Evolutionary conservation across 2,888 invertebrate genomes (phyloP), one percentile per base, ranked within the genome.

Genomic region (Drosophila nigricruria): DNA sequence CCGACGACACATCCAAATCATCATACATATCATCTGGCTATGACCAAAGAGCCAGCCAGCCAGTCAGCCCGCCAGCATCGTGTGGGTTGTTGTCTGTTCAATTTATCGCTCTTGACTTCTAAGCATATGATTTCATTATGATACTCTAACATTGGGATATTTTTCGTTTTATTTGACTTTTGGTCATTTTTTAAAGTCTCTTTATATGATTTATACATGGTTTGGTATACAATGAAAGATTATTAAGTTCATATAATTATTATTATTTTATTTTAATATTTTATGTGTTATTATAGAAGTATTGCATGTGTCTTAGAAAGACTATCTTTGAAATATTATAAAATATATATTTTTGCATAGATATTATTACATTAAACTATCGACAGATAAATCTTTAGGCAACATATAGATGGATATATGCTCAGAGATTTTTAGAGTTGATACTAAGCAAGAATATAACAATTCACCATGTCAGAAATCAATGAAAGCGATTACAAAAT

Each of bases 81-180:
- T 81, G 89, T 84, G 76, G 89, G 84, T 67, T 84, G 83, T 76
- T 83, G 89, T 84, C 81, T 68, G 30, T 71, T 61, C 36, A 89
- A 89, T 89, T 89, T 84, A 89, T 84, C 81, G 86, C 83, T 88
- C 70, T 85, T 72, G 81, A 80, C 74, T 89, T 86, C 73, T 82
- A 77, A 77, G 88, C 80, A 69, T 80, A 82, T 73, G 68, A 60
- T 73, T 80, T 80, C 50, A 57, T 53, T 62, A 34, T 59, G 20
- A 54, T 68, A 66, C 65, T 12, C 68, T 53, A 18, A 18, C 5
- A 12, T 25, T 3, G 8, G 23, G 14, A 23, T 20, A 68, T 25
- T 25, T 40, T 32, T 1, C 36, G 5, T 34, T 16, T 34, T 9
- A 23, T 5, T 18, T 14, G 4, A 3, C 5, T 8, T 20, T 9